These are phyloP conservation scores for Busseola fusca DNA, from an alignment of 2,888 invertebrate genomes.

Conservation along the genomic window DNA sequence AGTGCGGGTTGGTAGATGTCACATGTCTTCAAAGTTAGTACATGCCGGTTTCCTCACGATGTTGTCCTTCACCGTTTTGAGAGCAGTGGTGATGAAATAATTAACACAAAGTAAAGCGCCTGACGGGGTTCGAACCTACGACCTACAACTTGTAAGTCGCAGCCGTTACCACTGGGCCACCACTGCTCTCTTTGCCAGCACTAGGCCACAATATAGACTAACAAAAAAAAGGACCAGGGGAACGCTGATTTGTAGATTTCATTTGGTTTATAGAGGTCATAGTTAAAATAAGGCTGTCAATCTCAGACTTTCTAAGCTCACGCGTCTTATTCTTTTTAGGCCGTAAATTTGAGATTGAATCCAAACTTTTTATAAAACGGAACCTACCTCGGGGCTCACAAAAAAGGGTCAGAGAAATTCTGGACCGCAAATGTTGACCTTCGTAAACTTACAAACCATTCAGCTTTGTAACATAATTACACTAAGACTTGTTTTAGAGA, in stretches of 20 bases:
- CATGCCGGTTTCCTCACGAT: too few species aligned
- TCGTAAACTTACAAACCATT: not conserved
- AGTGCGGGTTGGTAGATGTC: too few species aligned
- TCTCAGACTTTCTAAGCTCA: not conserved
- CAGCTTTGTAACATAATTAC: not conserved
- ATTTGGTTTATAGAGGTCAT: not conserved
- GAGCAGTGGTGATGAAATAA: too few species aligned
- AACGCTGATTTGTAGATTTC: not conserved
- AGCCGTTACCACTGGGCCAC: too few species aligned
- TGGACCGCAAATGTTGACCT: not conserved
- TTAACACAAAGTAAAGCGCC: too few species aligned
- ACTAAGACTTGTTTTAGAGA: not conserved
- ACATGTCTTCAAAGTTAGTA: too few species aligned
- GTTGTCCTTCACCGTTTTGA: too few species aligned
- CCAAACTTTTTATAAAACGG: not conserved
- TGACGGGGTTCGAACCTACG: too few species aligned
- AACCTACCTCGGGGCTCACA: not conserved
- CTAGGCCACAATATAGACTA: too few species aligned
- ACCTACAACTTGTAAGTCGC: too few species aligned
- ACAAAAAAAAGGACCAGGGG: not conserved
- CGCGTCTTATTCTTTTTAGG: not conserved
- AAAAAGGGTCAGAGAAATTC: conserved; percentile 3
- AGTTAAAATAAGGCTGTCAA: not conserved
- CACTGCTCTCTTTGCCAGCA: too few species aligned
- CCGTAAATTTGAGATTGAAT: not conserved